Conservation (phyloP, 1,140 invertebrate species). For the Drosophila simulans region DNA sequence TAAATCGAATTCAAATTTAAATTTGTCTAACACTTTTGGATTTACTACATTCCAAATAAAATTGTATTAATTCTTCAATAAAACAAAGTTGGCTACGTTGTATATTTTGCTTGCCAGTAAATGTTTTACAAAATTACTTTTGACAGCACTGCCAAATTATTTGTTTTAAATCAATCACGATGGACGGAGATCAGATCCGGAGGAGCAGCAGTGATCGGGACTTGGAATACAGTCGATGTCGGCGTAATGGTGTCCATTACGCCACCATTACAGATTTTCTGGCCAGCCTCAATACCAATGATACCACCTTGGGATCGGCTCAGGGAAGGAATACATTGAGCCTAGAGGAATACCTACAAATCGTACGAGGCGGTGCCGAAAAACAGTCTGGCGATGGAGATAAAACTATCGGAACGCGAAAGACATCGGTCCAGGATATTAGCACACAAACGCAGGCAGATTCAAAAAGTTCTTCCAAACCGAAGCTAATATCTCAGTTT, state of each 20-base stretch:
- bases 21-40: not conserved
- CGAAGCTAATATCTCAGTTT: not conserved
- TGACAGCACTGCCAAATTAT: not conserved
- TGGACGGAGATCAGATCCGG: slow-evolving; percentile 2
- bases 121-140: not conserved
- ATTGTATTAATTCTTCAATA: not conserved
- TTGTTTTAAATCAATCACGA: not conserved
- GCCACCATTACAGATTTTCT: not conserved
- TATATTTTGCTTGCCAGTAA: not conserved
- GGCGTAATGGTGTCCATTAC: not conserved
- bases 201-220: not conserved
- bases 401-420: not conserved
- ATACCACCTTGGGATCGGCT: not conserved
- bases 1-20: not conserved
- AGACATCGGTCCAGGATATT: not conserved
- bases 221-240: not conserved
- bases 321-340: not conserved
- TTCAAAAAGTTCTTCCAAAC: not conserved
- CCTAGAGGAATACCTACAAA: not conserved
- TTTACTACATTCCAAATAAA: not conserved
- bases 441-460: not conserved
- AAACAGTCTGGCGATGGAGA: not conserved
- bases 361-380: not conserved
- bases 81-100: not conserved
- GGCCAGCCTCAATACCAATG: slow-evolving; percentile 1